Percentiles rank a stretch among this genome's conserved stretches.
Conservation (phyloP, 1,140 invertebrate genomes). For the Magallana ariakensis region DNA sequence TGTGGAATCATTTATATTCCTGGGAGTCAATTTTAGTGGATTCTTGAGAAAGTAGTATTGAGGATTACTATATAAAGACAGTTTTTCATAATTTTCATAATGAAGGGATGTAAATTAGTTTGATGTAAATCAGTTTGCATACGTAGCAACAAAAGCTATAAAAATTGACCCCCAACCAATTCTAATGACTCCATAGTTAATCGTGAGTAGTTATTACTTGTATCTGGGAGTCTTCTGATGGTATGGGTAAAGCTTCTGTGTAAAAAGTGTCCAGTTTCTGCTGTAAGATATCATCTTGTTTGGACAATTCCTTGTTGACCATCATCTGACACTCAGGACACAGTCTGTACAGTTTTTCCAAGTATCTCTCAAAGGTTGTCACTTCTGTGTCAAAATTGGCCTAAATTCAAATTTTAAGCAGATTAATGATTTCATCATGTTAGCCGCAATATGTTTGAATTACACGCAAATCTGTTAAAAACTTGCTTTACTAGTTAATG, state of each 20-base stretch:
- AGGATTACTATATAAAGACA: too few species aligned
- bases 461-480: too few species aligned
- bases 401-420: neutral
- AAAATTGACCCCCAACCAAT: too few species aligned
- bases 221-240: conserved; percentile 2
- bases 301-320: conserved; percentile 41
- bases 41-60: too few species aligned
- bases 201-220: neutral
- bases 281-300: conserved; percentile 32
- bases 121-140: too few species aligned
- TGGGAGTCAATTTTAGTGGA: too few species aligned
- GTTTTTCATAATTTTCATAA: too few species aligned
- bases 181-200: too few species aligned
- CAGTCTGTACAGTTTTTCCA: conserved; percentile 22
- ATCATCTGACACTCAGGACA: conserved; percentile 33
- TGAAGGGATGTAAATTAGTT: too few species aligned
- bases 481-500: too few species aligned
- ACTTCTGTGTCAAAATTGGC: conserved; percentile 41
- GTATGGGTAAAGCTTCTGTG: neutral
- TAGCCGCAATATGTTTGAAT: neutral
- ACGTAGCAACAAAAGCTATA: too few species aligned
- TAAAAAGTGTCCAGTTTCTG: conserved; percentile 2
- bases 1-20: too few species aligned
- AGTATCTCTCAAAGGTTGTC: conserved; percentile 28
- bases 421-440: neutral